Evolutionary conservation across 2,888 invertebrate genomes (phyloP).

Genomic region (Entomobrya proxima): DNA sequence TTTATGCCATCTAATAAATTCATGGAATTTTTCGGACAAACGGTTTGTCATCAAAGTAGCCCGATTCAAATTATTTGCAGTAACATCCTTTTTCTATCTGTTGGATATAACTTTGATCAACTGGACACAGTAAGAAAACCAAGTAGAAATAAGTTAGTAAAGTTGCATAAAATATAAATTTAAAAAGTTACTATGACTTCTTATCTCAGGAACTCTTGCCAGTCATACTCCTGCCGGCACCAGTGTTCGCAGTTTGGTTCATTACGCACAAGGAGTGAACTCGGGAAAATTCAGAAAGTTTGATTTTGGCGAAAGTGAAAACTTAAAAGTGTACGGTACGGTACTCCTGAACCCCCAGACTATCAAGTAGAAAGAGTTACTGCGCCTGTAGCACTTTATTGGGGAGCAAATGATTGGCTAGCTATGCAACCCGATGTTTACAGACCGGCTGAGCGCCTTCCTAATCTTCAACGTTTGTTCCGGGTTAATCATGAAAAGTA

Average conservation of each 20-base stretch:
- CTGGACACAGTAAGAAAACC: slow-evolving; percentile 76
- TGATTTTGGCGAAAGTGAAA: slow-evolving; percentile 84
- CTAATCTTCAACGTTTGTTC: neutral
- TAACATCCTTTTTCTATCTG: slow-evolving; percentile 77
- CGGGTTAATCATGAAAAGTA: neutral
- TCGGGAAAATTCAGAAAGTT: slow-evolving; percentile 82
- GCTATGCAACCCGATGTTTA: slow-evolving; percentile 42
- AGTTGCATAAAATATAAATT: neutral
- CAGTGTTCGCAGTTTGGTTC: slow-evolving; percentile 80
- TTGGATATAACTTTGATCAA: slow-evolving; percentile 76
- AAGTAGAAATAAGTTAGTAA: neutral
- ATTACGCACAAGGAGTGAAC: slow-evolving; percentile 79
- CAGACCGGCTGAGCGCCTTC: neutral
- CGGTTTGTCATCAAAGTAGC: slow-evolving; percentile 75
- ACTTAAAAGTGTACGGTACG: slow-evolving; percentile 82
- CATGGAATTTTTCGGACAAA: slow-evolving; percentile 72
- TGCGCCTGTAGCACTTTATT: slow-evolving; percentile 83
- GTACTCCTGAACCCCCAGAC: slow-evolving; percentile 81
- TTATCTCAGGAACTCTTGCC: slow-evolving; percentile 80
- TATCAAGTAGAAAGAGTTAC: slow-evolving; percentile 82
- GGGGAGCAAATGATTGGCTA: slow-evolving; percentile 78
- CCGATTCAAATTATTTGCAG: slow-evolving; percentile 76
- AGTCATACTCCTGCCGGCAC: slow-evolving; percentile 83
- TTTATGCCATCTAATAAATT: slow-evolving; percentile 81
- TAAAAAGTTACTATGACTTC: too few species aligned